Evolutionary conservation across 2,797 vertebrate species (phyloP).

Genomic region (Bucorvus abyssinicus): DNA sequence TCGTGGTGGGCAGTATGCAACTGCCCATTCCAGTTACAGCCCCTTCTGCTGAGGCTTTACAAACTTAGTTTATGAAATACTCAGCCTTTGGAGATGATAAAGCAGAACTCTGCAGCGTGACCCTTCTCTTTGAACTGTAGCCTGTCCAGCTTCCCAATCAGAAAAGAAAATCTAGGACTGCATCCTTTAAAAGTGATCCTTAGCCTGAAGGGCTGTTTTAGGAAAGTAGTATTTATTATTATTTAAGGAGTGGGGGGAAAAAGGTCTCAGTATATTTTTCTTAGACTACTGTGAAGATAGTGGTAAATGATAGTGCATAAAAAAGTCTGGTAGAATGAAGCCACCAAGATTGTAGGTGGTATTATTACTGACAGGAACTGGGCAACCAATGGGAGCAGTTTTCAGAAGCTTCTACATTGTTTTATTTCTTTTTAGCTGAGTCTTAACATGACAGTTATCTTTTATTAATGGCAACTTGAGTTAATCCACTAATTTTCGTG

Average conservation of each 20-base stretch:
- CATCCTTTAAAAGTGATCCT: rapidly evolving
- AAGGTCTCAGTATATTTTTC: background rate
- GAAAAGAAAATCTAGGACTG: background rate
- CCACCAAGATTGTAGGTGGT: background rate
- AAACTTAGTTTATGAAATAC: background rate
- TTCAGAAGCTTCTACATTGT: background rate
- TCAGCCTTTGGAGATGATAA: background rate
- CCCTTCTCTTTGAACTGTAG: background rate
- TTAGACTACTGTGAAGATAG: background rate
- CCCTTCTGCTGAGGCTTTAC: background rate
- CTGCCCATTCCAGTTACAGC: background rate
- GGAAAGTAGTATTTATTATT: too few relatives aligned
- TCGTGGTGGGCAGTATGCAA: rapidly evolving
- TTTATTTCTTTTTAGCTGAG: background rate
- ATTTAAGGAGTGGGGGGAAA: too few relatives aligned
- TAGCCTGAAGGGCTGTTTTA: background rate
- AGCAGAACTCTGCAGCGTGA: background rate
- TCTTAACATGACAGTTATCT: background rate
- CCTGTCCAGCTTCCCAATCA: background rate
- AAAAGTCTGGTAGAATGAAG: background rate
- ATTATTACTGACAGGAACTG: background rate
- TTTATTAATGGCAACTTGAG: background rate
- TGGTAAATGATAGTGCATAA: background rate
- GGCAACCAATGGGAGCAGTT: background rate
- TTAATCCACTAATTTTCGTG: background rate